phyloP scores from a whole-genome alignment of 2,888 invertebrate genomes.

The Ligdia adustata region DNA sequence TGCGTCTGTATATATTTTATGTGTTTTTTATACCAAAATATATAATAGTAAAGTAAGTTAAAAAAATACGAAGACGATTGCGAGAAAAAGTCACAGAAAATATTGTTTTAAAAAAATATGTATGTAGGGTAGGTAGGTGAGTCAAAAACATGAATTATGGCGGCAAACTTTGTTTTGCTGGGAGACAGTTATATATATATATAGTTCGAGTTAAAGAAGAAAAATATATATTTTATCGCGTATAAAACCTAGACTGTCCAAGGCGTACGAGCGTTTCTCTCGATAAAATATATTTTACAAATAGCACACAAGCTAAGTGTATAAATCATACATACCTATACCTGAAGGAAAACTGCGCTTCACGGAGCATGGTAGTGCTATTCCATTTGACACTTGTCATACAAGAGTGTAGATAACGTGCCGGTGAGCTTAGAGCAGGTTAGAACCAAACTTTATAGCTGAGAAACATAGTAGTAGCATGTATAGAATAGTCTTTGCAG shows the following conservation, averaged over 20 bases:
- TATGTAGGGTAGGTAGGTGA: no score
- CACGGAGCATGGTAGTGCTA: constrained; percentile 18
- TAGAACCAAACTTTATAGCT: constrained; percentile 14
- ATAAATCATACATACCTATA: constrained; percentile 24
- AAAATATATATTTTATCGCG: no score
- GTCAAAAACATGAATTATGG: no score
- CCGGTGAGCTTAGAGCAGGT: constrained; percentile 15
- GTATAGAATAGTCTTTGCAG: not conserved
- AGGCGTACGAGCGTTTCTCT: constrained; percentile 3
- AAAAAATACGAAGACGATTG: no score
- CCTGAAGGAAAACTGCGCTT: constrained; percentile 18
- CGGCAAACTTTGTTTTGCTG: no score
- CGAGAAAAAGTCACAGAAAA: no score
- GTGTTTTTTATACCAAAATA: no score
- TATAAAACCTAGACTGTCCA: constrained; percentile 7
- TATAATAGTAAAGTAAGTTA: no score
- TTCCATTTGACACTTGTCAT: constrained; percentile 27
- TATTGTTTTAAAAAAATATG: no score
- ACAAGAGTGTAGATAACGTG: constrained; percentile 19
- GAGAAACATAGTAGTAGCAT: not conserved
- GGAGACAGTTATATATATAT: no score
- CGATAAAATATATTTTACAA: constrained; percentile 16
- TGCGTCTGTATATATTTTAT: not conserved
- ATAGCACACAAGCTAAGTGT: constrained; percentile 14
- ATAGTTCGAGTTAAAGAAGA: no score